These are phyloP conservation scores for Seira ritae DNA, from an alignment of 2,888 invertebrate genomes.

Conservation along the genomic window DNA sequence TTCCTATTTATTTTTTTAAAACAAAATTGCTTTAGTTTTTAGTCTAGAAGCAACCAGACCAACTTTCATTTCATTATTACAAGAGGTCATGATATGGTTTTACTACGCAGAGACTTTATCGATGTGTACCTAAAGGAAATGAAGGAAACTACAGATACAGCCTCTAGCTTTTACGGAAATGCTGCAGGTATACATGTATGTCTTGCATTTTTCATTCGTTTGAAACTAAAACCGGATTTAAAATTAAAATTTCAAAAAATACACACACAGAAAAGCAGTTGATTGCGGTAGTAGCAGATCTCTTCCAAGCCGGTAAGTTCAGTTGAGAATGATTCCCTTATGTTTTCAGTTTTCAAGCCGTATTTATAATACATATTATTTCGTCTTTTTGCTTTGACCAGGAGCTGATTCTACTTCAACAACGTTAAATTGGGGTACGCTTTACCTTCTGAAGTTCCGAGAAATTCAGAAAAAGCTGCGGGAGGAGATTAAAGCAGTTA, in stretches of 20 bases:
- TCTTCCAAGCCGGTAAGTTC: constrained; percentile 35
- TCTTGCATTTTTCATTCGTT: too few relatives aligned
- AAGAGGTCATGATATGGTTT: too few relatives aligned
- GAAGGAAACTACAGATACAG: constrained; percentile 31
- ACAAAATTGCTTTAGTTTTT: too few relatives aligned
- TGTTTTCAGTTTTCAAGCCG: too few relatives aligned
- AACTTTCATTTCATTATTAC: too few relatives aligned
- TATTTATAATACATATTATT: too few relatives aligned
- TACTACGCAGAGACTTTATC: constrained; percentile 49
- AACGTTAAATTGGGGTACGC: constrained; percentile 41
- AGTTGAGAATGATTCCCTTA: too few relatives aligned
- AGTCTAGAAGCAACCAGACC: too few relatives aligned
- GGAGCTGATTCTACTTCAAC: constrained; percentile 43
- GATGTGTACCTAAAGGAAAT: constrained; percentile 55
- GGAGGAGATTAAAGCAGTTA: constrained; percentile 34
- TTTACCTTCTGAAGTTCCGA: constrained; percentile 29
- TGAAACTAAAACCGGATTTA: neutral
- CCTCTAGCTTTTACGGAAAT: constrained; percentile 49
- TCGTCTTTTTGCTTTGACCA: too few relatives aligned
- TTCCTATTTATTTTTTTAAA: too few relatives aligned
- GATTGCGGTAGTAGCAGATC: constrained; percentile 1
- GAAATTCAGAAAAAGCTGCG: constrained; percentile 49
- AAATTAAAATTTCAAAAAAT: neutral
- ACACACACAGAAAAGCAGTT: constrained; percentile 38
- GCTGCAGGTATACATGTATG: constrained; percentile 27